These are phyloP conservation scores for Orchesella cincta DNA, from an alignment of 1,140 invertebrate species.

Conservation along the genomic window DNA sequence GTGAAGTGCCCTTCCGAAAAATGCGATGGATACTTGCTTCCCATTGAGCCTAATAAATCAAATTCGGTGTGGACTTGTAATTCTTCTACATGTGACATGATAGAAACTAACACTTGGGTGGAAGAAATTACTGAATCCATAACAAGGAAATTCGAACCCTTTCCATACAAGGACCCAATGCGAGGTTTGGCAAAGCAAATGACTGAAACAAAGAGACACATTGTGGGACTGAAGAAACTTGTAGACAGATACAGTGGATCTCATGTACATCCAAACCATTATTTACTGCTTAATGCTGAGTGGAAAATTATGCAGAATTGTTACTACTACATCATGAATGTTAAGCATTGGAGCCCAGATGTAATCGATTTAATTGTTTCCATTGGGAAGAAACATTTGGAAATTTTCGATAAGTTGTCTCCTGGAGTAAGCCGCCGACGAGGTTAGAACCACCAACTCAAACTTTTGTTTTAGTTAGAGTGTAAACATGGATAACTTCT, in stretches of 20 bases:
- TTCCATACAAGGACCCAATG: constrained; percentile 6
- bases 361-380: background rate
- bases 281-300: background rate
- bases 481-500: no score
- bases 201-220: background rate
- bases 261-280: constrained; percentile 1
- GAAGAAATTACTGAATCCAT: background rate
- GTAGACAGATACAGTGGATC: background rate
- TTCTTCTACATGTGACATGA: background rate
- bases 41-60: background rate
- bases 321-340: constrained; percentile 24
- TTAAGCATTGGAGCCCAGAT: constrained; percentile 2
- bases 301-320: constrained; percentile 15
- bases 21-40: constrained; percentile 1
- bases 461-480: background rate
- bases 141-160: background rate
- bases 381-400: background rate
- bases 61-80: background rate
- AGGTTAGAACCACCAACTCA: background rate
- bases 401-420: background rate
- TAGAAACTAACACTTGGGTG: background rate
- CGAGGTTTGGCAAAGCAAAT: background rate
- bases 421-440: background rate
- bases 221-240: background rate
- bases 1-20: constrained; percentile 62